Base-by-base conservation (phyloP, 2,113 vertebrate genomes). In the Stictonetta naevosa region DNA sequence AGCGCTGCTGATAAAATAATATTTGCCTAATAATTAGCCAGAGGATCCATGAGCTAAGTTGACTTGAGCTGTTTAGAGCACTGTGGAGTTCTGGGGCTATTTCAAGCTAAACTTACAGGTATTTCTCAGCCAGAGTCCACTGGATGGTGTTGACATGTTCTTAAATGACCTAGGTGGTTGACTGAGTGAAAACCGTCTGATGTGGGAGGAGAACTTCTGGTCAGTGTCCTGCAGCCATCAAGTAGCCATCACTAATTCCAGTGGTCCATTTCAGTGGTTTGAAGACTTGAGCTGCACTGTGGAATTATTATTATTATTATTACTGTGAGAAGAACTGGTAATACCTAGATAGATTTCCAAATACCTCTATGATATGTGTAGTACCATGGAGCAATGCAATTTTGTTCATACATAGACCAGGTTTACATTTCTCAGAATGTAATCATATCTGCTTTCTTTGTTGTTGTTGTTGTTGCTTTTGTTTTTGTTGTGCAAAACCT, bases 151-250 rank as follows among this genome's bases (percentile, higher is more conserved):
- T 78, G 73, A 78, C 15, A 19, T 64, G 69, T 92, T 95, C 95
- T 95, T 82, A 95, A 92, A 84, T 33, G 86, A 93, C 89, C 80
- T 46, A 53, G 66, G 86, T 68, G 73, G 60, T 16, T 94, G 83
- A 88, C 64, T 88, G 90, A 93, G 53, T 88, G 66, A 92, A 92
- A 94, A 67, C 58, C 13, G 58, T 90, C 42, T 52, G 52, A 88
- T 52, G 68, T 19, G 22, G 56, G 77, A 83, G 29, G 33, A 84
- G 88, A 90, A 83, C 38, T 83, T 71, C 36, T 50, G 28, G 71
- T 83, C 68, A 58, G 23, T 60, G 34, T 68, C 73, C 64, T 77
- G 87, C 56, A 91, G 78, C 19, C 44, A 46, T 46, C 44, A 46
- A 56, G 29, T 72, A 94, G 8, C 42, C 33, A 31, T 64, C 14